Evolutionary conservation across 2,113 vertebrate genomes (phyloP).

Genomic region (Rattus norvegicus): DNA sequence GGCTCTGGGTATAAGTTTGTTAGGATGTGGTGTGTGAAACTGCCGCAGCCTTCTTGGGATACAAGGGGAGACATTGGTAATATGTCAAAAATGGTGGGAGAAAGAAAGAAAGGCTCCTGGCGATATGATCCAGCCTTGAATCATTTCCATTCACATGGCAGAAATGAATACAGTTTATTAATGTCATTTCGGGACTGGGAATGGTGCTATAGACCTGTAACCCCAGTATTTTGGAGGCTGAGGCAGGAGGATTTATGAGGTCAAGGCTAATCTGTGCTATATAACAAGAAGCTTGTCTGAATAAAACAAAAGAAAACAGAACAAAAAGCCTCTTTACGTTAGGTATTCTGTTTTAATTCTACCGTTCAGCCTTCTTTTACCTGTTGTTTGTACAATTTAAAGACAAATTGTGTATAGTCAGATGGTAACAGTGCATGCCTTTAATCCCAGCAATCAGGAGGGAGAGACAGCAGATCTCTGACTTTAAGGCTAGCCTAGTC

Average conservation of each 20-base stretch:
- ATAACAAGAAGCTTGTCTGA: neutral
- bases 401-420: neutral
- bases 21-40: neutral
- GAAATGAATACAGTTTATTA: neutral
- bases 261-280: neutral
- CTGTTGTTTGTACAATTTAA: neutral
- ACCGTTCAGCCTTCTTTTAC: neutral
- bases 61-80: neutral
- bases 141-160: neutral
- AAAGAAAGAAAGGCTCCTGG: neutral
- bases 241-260: neutral
- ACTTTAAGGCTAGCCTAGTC: neutral
- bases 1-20: neutral
- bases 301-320: neutral
- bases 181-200: neutral
- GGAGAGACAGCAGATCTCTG: neutral
- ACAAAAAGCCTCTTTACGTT: neutral
- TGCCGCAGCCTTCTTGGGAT: neutral
- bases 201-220: neutral
- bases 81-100: neutral
- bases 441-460: neutral
- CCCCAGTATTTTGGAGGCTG: neutral
- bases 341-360: slow-evolving; percentile 13
- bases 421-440: neutral
- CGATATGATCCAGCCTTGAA: neutral